Base-by-base conservation (phyloP, 2,113 vertebrate species). In the Thamnophis sirtalis region DNA sequence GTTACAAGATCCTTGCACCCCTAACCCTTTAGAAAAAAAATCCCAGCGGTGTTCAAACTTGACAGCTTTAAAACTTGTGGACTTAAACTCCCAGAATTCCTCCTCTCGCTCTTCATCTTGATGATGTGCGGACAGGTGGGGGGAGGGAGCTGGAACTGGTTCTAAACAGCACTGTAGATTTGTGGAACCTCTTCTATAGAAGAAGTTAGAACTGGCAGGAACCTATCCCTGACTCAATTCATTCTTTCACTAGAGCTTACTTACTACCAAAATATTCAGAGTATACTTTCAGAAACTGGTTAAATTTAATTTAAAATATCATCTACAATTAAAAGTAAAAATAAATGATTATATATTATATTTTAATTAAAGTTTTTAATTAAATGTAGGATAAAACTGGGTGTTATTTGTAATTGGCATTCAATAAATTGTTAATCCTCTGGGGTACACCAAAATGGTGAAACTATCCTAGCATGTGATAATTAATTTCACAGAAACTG, bases 231-330 rank as follows among this genome's bases (percentile, higher is more conserved):
- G n/a, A n/a, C n/a, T n/a, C 48, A 3, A 2, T 87, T 51, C 17
- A 68, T 85, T 85, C 73, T 93, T 56, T 88, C 89, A 91, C 85
- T 24, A 91, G 55, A 80, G 21, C 38, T 49, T 90, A 28, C 6
- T 60, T 53, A 88, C 19, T 1, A 60, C 7, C 3, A 48, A 15
- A 33, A n/a, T 58, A 58, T 8, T 19, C 8, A 92, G n/a, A 9
- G 10, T 53, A 88, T 22, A 87, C 17, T n/a, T 54, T 10, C n/a
- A 55, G 43, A 88, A 89, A 51, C 1, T 17, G 33, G 63, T 93
- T 93, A 92, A 11, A 28, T 89, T 56, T 55, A 87, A 58, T 43
- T 80, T 95, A 90, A 92, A 93, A 95, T 53, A 51, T 2, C 26
- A 91, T 56, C 89, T 91, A 15, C n/a, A 80, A 93, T 89, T 68